phyloP scores from a whole-genome alignment of 2,888 invertebrate genomes.

The Electrophaes corylata region DNA sequence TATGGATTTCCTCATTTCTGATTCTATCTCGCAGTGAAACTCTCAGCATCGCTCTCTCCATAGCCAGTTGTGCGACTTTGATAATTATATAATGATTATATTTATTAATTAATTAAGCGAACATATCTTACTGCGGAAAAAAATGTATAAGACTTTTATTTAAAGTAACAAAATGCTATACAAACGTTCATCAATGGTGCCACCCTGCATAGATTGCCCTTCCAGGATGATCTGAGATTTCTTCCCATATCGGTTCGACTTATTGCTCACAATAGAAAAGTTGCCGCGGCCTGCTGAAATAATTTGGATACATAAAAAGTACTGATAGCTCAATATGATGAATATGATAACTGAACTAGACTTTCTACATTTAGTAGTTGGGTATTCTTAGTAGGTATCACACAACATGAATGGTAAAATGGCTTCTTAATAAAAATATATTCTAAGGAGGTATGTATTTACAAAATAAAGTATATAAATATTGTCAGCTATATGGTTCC shows the following conservation, averaged over 20 bases:
- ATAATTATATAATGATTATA: too few relatives aligned
- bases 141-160: neutral
- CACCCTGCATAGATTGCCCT: conserved; percentile 68
- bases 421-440: too few relatives aligned
- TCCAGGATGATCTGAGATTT: conserved; percentile 83
- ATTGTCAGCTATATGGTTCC: too few relatives aligned
- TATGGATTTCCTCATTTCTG: too few relatives aligned
- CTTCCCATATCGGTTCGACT: conserved; percentile 94
- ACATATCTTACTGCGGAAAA: neutral
- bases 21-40: too few relatives aligned
- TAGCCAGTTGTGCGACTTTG: too few relatives aligned
- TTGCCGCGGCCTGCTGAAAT: conserved; percentile 91
- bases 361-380: too few relatives aligned
- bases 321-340: neutral
- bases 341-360: too few relatives aligned
- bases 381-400: neutral
- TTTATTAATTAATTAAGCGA: too few relatives aligned
- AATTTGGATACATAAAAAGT: neutral
- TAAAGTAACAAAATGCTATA: conserved; percentile 21
- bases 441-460: too few relatives aligned
- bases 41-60: too few relatives aligned
- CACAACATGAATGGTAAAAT: neutral
- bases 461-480: too few relatives aligned
- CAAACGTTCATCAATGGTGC: conserved; percentile 72
- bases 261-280: conserved; percentile 94